Conservation (phyloP, 2,797 vertebrate genomes). For the Amblyopsis hoosieri region DNA sequence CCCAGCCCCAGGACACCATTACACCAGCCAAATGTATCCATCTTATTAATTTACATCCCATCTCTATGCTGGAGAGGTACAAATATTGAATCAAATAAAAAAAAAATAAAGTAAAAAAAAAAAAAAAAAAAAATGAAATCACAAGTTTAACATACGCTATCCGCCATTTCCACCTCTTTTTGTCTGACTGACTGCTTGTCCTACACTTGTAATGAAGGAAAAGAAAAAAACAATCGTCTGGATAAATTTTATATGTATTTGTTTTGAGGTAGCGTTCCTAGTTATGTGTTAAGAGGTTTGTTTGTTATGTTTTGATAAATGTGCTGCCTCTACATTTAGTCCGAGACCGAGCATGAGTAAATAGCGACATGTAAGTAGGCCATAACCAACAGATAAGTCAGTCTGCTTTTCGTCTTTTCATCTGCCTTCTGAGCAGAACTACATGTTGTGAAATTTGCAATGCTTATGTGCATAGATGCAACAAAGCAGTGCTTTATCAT, state of each 20-base stretch:
- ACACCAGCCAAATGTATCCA: constrained; percentile 38
- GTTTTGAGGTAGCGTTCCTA: constrained; percentile 84
- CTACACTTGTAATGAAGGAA: constrained; percentile 27
- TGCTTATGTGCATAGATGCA: too few species aligned
- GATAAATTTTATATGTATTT: constrained; percentile 60
- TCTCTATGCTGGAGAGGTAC: constrained; percentile 60
- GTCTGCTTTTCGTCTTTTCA: background rate
- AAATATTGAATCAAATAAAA: constrained; percentile 42
- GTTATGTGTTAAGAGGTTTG: constrained; percentile 79
- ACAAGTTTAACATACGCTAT: constrained; percentile 56
- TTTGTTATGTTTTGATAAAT: constrained; percentile 59
- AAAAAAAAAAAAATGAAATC: constrained; percentile 40
- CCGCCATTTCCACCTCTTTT: constrained; percentile 43
- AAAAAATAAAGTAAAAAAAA: constrained; percentile 51
- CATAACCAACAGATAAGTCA: constrained; percentile 34
- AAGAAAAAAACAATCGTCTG: constrained; percentile 74
- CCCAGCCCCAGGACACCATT: constrained; percentile 17
- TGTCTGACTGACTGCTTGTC: constrained; percentile 29
- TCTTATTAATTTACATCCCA: constrained; percentile 59
- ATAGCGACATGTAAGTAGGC: constrained; percentile 29
- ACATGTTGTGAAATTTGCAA: background rate
- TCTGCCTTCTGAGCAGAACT: constrained; percentile 7
- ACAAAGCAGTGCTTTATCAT: background rate
- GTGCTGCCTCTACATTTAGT: constrained; percentile 22
- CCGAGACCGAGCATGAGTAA: constrained; percentile 36